A percentile compares a stretch with the other conserved stretches of the same genome.
phyloP scores from a whole-genome alignment of 1,140 invertebrate species.

The Pseudomyrmex concolor region DNA sequence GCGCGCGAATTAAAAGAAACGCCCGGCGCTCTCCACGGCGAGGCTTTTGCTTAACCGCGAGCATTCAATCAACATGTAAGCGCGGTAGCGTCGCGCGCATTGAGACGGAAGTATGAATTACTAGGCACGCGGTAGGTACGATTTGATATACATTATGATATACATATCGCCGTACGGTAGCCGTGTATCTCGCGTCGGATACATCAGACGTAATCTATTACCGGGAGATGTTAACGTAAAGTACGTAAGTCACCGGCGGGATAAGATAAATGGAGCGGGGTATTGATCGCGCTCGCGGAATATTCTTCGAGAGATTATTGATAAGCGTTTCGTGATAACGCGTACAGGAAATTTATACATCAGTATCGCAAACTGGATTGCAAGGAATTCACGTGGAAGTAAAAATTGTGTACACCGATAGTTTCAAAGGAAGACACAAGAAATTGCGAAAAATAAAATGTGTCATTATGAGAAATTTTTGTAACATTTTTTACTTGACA shows the following conservation, averaged over 20 bases:
- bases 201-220: constrained; percentile 5
- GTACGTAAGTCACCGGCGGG: not conserved
- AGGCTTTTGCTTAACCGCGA: not conserved
- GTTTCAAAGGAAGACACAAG: no score
- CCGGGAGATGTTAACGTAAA: not conserved
- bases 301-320: not conserved
- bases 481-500: no score
- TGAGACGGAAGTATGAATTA: constrained; percentile 12
- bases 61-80: constrained; percentile 9
- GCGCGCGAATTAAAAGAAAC: constrained; percentile 21
- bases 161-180: not conserved
- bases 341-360: no score
- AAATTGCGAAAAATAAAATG: no score
- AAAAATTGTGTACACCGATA: no score
- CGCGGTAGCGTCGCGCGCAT: not conserved
- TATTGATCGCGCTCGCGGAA: not conserved
- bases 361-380: no score
- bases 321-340: not conserved
- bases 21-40: not conserved
- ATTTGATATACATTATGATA: not conserved
- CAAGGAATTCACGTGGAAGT: no score
- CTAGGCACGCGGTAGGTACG: not conserved
- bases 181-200: not conserved
- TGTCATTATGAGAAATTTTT: no score
- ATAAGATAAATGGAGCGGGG: not conserved